Percentiles rank a stretch among this genome's conserved stretches.
Evolutionary conservation across 2,113 vertebrate genomes (phyloP).

Genomic region (Grus americana): DNA sequence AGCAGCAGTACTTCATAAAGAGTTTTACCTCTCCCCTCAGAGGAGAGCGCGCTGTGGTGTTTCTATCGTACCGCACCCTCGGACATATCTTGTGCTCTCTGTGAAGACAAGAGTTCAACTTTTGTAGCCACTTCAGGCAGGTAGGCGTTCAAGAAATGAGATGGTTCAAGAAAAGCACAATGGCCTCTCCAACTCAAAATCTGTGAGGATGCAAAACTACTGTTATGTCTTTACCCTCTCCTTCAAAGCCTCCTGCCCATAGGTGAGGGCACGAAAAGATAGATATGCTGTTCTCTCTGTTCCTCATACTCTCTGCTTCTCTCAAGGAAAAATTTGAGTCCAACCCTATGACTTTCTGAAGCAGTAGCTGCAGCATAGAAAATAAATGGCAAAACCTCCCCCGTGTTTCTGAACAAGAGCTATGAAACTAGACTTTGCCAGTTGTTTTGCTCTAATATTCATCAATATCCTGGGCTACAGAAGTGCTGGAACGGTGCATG

Average conservation of each 20-base stretch:
- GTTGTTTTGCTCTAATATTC: not conserved
- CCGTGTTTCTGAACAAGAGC: not conserved
- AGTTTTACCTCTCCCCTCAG: not conserved
- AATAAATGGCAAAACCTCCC: not conserved
- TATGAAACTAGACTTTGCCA: not conserved
- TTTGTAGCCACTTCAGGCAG: not conserved
- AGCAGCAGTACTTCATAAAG: not conserved
- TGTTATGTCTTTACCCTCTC: not conserved
- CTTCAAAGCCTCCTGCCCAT: conserved; percentile 16
- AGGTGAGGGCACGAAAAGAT: not conserved
- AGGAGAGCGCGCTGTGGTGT: not conserved
- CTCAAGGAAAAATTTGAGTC: not conserved
- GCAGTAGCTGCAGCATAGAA: not conserved
- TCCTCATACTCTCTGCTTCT: not conserved
- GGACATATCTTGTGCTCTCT: not conserved
- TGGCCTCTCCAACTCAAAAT: not conserved
- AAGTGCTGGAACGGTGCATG: not conserved
- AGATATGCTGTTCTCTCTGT: not conserved
- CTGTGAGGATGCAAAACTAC: not conserved
- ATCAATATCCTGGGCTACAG: not conserved
- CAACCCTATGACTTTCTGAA: not conserved
- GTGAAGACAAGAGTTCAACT: not conserved
- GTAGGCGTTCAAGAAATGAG: not conserved
- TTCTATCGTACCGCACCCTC: not conserved
- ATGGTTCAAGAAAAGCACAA: not conserved